These are phyloP conservation scores for Pipistrellus pipistrellus DNA, from an alignment of 2,797 vertebrate genomes.

Conservation along the genomic window DNA sequence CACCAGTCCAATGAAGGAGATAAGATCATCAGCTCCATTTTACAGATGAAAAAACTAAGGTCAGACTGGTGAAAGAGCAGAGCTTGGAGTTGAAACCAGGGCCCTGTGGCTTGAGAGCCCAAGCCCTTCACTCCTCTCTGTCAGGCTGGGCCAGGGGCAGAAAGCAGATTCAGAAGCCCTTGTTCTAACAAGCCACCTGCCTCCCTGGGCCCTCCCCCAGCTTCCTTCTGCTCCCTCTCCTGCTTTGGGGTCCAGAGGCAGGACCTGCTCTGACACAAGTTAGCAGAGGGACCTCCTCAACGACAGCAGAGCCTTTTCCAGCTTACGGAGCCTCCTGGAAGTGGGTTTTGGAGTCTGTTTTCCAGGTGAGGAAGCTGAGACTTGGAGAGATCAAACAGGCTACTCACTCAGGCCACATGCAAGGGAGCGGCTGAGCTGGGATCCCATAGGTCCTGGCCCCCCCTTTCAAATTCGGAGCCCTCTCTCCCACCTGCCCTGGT, in stretches of 20 bases:
- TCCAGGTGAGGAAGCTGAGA: constrained; percentile 55
- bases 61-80: background rate
- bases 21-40: background rate
- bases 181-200: background rate
- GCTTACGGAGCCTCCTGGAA: background rate
- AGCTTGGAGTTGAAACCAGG: background rate
- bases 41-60: constrained; percentile 58
- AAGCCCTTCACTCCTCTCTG: background rate
- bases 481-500: too few relatives aligned
- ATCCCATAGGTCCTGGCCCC: background rate
- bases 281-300: constrained; percentile 35
- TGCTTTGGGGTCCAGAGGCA: background rate
- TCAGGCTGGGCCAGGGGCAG: background rate
- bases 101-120: background rate
- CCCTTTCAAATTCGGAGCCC: constrained; percentile 1
- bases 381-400: background rate
- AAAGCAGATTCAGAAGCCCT: background rate
- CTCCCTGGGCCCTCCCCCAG: background rate
- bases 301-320: background rate
- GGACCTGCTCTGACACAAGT: constrained; percentile 8
- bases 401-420: background rate
- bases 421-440: background rate
- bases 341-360: constrained; percentile 21
- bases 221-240: background rate
- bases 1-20: background rate